phyloP scores from a whole-genome alignment of 2,113 vertebrate species.

The Nicator chloris region DNA sequence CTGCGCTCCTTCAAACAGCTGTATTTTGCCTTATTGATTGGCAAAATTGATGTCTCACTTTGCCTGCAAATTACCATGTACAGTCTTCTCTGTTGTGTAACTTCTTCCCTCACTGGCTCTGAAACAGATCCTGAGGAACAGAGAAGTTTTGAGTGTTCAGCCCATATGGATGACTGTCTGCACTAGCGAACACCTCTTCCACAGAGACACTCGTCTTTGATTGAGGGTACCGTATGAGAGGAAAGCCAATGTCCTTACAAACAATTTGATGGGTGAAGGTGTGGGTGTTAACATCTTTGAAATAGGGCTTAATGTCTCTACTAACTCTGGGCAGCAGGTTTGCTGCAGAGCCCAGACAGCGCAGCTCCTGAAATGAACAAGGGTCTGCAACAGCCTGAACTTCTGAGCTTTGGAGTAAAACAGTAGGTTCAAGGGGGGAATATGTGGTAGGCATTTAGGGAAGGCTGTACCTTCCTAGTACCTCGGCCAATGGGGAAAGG shows the following conservation, averaged over 20 bases:
- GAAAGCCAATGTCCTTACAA: background rate
- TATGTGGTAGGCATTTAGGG: accelerated
- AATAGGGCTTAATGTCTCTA: background rate
- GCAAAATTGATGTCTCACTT: background rate
- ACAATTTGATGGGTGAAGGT: background rate
- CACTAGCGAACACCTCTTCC: background rate
- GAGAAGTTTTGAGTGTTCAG: background rate
- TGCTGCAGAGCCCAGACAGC: background rate
- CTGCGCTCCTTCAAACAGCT: background rate
- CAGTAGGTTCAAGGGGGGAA: background rate
- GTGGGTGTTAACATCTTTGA: accelerated
- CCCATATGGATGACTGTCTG: background rate
- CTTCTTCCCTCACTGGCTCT: background rate
- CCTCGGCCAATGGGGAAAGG: background rate
- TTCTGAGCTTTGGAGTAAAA: background rate
- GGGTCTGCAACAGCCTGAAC: background rate
- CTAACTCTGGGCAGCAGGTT: background rate
- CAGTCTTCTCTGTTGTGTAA: background rate
- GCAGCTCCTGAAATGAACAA: background rate
- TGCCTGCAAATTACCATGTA: background rate
- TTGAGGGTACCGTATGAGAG: background rate
- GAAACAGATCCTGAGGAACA: background rate
- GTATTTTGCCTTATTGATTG: background rate
- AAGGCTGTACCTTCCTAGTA: background rate
- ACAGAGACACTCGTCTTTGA: background rate